Evolutionary conservation across 2,888 invertebrate species (phyloP).

Genomic region (Drosophila koepferae): DNA sequence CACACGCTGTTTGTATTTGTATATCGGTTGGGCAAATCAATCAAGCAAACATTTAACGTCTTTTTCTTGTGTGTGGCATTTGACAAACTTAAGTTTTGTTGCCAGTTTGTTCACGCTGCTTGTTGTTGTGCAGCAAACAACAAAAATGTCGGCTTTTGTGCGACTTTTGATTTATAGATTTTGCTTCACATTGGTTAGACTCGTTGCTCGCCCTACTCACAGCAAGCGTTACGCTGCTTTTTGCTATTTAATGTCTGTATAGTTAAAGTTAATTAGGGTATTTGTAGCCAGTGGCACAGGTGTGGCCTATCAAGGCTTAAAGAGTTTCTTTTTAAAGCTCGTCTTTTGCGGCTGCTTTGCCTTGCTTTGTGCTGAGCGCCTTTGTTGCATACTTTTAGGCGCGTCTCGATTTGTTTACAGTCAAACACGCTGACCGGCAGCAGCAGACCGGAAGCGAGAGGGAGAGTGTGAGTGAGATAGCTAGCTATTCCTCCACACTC

Average conservation of each 20-base stretch:
- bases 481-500: too few species aligned
- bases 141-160: constrained; percentile 55
- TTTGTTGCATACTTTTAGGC: constrained; percentile 67
- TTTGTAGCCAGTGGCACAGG: background rate
- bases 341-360: background rate
- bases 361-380: constrained; percentile 11
- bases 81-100: constrained; percentile 51
- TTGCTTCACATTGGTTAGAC: background rate
- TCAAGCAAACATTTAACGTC: constrained; percentile 48
- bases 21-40: constrained; percentile 44
- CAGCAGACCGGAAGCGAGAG: constrained; percentile 10
- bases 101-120: constrained; percentile 51
- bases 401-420: constrained; percentile 65
- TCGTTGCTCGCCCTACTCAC: too few species aligned
- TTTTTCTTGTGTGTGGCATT: constrained; percentile 27
- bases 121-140: constrained; percentile 33
- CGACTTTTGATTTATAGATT: constrained; percentile 74
- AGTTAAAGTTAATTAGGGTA: background rate
- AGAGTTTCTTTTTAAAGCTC: constrained; percentile 15
- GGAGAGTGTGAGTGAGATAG: background rate
- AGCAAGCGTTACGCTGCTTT: too few species aligned
- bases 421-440: constrained; percentile 47
- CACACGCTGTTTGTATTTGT: background rate
- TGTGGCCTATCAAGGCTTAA: background rate
- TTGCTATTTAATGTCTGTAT: too few species aligned